phyloP scores from a whole-genome alignment of 2,888 invertebrate species.

The Cataglyphis albicans region DNA sequence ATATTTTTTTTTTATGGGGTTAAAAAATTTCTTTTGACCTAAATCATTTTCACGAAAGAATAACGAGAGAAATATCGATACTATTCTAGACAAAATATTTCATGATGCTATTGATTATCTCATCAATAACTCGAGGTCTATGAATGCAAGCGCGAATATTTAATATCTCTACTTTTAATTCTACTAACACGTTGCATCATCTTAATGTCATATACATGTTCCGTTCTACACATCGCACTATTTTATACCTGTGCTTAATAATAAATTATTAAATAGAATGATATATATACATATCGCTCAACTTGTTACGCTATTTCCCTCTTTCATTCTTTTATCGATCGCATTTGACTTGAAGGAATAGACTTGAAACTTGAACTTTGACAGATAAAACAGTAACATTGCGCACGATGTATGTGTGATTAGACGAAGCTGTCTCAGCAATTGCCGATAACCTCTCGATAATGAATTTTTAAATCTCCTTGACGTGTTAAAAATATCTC shows the following conservation, averaged over 20 bases:
- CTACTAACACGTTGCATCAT: not conserved
- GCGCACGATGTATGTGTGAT: not conserved
- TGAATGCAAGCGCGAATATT: not conserved
- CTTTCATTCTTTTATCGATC: not conserved
- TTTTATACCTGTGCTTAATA: not conserved
- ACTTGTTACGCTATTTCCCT: not conserved
- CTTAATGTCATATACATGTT: not conserved
- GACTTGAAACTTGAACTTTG: conserved; percentile 36
- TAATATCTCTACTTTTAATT: conserved; percentile 30
- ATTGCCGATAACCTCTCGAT: not conserved
- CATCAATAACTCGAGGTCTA: not conserved
- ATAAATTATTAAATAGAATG: not conserved
- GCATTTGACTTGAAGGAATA: not conserved
- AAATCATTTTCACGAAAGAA: not conserved
- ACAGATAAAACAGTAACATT: conserved; percentile 17
- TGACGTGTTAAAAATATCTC: conserved; percentile 6
- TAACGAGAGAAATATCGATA: not conserved
- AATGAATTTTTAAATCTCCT: not conserved
- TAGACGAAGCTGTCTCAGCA: conserved; percentile 34
- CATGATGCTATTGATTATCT: not conserved
- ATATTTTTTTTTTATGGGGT: not conserved
- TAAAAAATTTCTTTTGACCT: not conserved
- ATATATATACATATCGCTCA: not conserved
- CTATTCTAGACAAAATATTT: not conserved
- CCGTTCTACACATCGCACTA: not conserved